Evolutionary conservation across 2,797 vertebrate genomes (phyloP).

Genomic region (Pangasius larnaudii): DNA sequence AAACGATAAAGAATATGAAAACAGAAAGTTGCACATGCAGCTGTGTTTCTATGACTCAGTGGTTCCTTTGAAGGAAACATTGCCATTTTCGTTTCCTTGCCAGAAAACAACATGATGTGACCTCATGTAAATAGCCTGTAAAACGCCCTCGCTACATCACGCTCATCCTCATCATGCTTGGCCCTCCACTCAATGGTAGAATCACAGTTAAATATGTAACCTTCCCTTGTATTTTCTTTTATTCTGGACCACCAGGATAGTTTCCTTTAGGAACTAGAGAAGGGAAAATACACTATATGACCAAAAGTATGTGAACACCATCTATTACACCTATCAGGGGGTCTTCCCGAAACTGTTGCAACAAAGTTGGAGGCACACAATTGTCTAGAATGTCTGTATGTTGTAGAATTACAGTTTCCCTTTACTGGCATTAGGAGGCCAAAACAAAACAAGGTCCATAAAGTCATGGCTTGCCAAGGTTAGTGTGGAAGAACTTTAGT

Average conservation of each 20-base stretch:
- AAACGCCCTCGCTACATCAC: not conserved
- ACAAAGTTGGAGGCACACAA: not conserved
- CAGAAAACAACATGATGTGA: not conserved
- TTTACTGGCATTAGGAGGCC: not conserved
- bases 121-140: not conserved
- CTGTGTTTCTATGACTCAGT: not conserved
- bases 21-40: not conserved
- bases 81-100: not conserved
- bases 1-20: not conserved
- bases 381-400: not conserved
- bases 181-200: not conserved
- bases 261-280: not conserved
- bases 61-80: not conserved
- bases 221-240: not conserved
- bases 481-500: not conserved
- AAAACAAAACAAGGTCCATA: not conserved
- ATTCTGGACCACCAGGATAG: not conserved
- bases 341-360: not conserved
- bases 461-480: not conserved
- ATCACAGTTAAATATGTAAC: not conserved
- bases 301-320: not conserved
- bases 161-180: not conserved
- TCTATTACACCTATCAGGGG: not conserved
- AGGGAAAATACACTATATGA: not conserved
- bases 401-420: not conserved